Conservation (phyloP, 1,140 invertebrate genomes). For the Diorhabda carinulata region DNA sequence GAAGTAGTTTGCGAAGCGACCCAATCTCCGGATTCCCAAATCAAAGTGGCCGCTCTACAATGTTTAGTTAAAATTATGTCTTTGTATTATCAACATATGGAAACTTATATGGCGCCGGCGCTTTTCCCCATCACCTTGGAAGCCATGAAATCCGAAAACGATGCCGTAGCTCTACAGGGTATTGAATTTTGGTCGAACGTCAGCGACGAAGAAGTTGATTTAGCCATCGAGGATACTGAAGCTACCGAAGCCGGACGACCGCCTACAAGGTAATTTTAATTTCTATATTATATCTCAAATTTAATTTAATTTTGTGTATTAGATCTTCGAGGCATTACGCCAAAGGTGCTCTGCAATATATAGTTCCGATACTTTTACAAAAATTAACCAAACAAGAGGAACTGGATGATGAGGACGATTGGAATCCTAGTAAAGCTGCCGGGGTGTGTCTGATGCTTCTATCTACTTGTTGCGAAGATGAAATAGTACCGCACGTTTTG, state of each 20-base stretch:
- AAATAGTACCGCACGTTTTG: slow-evolving; percentile 91
- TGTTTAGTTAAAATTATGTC: slow-evolving; percentile 99
- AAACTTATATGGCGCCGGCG: slow-evolving; percentile 96
- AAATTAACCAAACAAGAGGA: slow-evolving; percentile 94
- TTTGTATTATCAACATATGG: slow-evolving; percentile 98
- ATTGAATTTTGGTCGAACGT: slow-evolving; percentile 99
- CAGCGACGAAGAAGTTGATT: slow-evolving; percentile 97
- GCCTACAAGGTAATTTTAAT: slow-evolving; percentile 58
- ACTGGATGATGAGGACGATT: slow-evolving; percentile 96
- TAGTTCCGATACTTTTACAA: slow-evolving; percentile 91
- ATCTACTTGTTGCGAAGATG: slow-evolving; percentile 95
- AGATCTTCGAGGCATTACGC: slow-evolving; percentile 40
- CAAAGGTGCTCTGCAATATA: slow-evolving; percentile 80
- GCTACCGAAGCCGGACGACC: slow-evolving; percentile 86
- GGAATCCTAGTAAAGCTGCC: slow-evolving; percentile 99
- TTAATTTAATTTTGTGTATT: slow-evolving; percentile 6
- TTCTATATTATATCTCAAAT: slow-evolving; percentile 3
- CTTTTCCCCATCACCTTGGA: slow-evolving; percentile 98
- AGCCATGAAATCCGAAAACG: slow-evolving; percentile 95
- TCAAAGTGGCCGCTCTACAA: slow-evolving; percentile 92
- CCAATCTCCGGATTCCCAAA: slow-evolving; percentile 79
- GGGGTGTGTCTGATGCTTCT: slow-evolving; percentile 99
- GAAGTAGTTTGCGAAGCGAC: slow-evolving; percentile 95
- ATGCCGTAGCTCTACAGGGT: slow-evolving; percentile 95
- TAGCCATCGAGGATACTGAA: slow-evolving; percentile 92